A percentile compares a stretch with the other conserved stretches of the same genome.
Evolutionary conservation across 2,113 vertebrate genomes (phyloP).

Genomic region (Cygnus atratus): DNA sequence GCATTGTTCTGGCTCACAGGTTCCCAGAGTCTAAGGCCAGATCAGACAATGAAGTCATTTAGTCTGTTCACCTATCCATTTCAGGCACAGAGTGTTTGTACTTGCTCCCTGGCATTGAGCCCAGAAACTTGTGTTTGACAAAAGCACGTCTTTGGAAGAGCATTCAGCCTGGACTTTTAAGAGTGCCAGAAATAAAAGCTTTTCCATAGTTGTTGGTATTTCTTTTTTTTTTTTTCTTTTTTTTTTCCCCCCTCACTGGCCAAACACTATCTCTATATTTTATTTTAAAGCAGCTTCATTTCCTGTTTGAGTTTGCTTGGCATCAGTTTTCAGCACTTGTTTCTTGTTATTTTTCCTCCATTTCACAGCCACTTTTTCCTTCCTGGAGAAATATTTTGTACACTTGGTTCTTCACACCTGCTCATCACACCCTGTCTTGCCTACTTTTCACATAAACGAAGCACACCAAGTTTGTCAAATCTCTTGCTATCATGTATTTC

Average conservation of each 20-base stretch:
- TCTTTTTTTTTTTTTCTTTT: not conserved
- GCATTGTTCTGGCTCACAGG: not conserved
- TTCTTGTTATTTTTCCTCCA: not conserved
- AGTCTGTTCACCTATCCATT: slow-evolving; percentile 51
- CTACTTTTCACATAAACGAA: not conserved
- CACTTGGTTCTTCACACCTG: not conserved
- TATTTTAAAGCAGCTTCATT: not conserved
- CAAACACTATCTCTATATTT: not conserved
- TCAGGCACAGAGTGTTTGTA: not conserved
- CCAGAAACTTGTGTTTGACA: slow-evolving; percentile 33
- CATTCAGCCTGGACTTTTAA: not conserved
- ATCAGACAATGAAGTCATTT: slow-evolving; percentile 23
- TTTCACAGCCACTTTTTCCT: not conserved
- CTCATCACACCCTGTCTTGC: not conserved
- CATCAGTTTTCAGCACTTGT: not conserved
- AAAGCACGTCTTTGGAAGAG: not conserved
- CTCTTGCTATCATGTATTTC: not conserved
- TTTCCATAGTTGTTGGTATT: not conserved
- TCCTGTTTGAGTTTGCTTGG: not conserved
- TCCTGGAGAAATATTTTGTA: not conserved
- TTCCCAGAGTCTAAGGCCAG: not conserved
- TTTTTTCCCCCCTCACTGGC: not conserved
- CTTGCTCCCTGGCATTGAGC: slow-evolving; percentile 4
- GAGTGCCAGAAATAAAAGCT: not conserved
- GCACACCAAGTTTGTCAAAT: not conserved